Conservation (phyloP, 1,140 invertebrate genomes). For the Battus philenor region DNA sequence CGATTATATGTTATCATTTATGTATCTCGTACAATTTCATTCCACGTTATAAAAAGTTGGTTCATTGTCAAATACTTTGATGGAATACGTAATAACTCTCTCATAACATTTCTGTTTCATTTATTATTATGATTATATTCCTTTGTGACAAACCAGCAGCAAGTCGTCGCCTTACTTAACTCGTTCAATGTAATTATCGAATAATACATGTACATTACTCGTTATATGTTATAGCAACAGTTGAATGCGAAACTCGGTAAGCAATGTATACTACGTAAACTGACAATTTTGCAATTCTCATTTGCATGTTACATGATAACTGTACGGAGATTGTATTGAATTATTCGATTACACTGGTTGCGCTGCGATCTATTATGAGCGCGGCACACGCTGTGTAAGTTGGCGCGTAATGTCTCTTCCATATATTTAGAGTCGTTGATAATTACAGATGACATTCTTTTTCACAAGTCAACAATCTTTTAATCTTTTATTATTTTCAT, state of each 20-base stretch:
- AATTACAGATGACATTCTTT: constrained; percentile 16
- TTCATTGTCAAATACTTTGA: constrained; percentile 19
- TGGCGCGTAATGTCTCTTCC: constrained; percentile 14
- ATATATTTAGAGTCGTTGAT: constrained; percentile 16
- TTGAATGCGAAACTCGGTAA: constrained; percentile 11
- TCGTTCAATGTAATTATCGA: constrained; percentile 7
- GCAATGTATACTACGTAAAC: constrained; percentile 23
- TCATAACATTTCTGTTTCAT: constrained; percentile 23
- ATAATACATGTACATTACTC: constrained; percentile 17
- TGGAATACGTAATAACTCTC: constrained; percentile 20
- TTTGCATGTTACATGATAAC: constrained; percentile 21
- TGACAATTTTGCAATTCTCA: constrained; percentile 22
- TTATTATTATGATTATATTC: constrained; percentile 24
- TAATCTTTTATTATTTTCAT: constrained; percentile 13
- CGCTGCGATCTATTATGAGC: constrained; percentile 16
- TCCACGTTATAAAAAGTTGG: neutral
- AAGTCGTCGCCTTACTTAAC: constrained; percentile 7
- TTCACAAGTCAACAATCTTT: constrained; percentile 12
- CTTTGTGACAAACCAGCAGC: constrained; percentile 21
- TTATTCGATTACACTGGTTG: constrained; percentile 23
- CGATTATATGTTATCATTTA: no score
- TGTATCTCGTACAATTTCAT: neutral
- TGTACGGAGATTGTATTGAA: constrained; percentile 21
- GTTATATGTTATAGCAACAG: neutral
- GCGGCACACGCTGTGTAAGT: constrained; percentile 17